A percentile compares a stretch with the other conserved stretches of the same genome.
phyloP scores from a whole-genome alignment of 2,797 vertebrate species.

The Polyboroides typus region DNA sequence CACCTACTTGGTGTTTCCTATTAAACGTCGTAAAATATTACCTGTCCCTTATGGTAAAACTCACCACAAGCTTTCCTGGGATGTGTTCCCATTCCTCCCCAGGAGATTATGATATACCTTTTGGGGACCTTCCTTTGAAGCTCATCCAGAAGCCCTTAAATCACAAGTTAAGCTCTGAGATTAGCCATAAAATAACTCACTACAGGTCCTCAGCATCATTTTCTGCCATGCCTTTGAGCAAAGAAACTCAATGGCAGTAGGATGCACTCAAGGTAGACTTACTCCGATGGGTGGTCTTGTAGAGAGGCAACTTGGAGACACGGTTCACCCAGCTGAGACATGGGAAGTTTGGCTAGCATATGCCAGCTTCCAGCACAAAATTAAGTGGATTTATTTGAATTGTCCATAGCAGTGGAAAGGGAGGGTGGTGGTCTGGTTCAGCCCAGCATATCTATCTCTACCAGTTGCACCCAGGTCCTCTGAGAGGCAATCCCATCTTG shows the following conservation, averaged over 20 bases:
- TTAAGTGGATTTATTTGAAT: neutral
- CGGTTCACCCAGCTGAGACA: neutral
- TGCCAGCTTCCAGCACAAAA: neutral
- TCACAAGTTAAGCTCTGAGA: neutral
- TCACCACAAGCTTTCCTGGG: neutral
- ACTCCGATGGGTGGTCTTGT: too few species aligned
- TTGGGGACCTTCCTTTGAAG: neutral
- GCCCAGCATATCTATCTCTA: neutral
- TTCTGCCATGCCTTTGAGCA: neutral
- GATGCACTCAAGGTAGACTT: fast-evolving
- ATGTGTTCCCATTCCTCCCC: neutral
- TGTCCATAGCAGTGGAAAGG: neutral
- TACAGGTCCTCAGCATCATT: neutral
- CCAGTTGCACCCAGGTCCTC: neutral
- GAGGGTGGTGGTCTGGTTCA: neutral
- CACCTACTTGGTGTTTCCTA: neutral
- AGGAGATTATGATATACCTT: neutral
- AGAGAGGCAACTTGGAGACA: neutral
- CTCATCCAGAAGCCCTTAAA: neutral
- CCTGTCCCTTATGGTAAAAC: neutral
- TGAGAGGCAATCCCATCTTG: neutral
- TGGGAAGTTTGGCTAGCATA: neutral
- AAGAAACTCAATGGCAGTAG: neutral
- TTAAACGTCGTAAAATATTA: neutral
- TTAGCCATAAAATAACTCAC: neutral